Conservation (phyloP, 2,797 vertebrate species). For the Mus minutoides region DNA sequence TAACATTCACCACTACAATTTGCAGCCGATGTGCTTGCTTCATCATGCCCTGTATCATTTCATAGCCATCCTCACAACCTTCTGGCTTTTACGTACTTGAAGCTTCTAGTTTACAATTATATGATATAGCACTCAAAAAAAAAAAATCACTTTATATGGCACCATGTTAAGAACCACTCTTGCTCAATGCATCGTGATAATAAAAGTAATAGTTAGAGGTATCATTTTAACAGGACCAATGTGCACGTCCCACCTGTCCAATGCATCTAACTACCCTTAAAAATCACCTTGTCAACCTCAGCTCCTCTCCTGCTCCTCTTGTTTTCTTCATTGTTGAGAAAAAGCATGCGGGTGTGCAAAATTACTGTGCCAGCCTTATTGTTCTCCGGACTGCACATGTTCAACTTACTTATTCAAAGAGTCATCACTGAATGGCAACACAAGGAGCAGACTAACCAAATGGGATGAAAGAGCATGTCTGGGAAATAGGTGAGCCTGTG, state of each 20-base stretch:
- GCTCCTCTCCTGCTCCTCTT: background rate
- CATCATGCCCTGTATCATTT: background rate
- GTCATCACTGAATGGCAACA: background rate
- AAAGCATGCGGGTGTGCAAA: background rate
- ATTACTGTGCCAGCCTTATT: background rate
- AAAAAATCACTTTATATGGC: background rate
- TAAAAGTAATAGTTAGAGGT: background rate
- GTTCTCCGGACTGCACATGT: background rate
- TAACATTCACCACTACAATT: too few species aligned
- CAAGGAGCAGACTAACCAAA: background rate
- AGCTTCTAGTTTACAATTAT: background rate
- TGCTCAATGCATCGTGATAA: background rate
- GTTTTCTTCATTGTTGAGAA: background rate
- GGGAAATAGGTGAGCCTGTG: background rate
- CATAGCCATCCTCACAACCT: background rate
- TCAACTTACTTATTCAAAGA: conserved; percentile 35
- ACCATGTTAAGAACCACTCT: background rate
- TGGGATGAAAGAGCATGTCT: background rate
- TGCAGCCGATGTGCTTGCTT: background rate
- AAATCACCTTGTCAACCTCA: background rate
- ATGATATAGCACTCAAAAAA: background rate
- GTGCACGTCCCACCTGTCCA: background rate
- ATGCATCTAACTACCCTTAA: background rate
- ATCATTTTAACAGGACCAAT: background rate
- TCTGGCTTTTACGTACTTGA: background rate